Conservation (phyloP, 2,113 vertebrate species). For the Odocoileus hemionus region DNA sequence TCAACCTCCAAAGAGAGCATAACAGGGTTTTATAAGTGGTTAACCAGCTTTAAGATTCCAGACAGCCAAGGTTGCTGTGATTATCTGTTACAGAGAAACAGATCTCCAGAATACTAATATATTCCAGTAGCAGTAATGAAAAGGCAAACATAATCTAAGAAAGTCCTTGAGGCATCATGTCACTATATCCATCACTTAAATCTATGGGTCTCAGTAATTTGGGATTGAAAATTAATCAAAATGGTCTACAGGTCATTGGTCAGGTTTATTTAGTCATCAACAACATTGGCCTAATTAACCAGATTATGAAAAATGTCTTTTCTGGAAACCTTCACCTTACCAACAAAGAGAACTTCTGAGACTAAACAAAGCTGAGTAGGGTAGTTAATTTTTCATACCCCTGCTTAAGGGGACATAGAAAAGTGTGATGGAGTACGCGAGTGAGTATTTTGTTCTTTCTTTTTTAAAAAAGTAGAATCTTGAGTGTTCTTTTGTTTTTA, state of each 20-base stretch:
- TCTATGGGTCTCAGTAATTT: slow-evolving; percentile 31
- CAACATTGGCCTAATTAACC: slow-evolving; percentile 60
- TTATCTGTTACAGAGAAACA: slow-evolving; percentile 56
- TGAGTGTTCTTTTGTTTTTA: not conserved
- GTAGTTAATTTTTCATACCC: not conserved
- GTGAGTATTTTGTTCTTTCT: not conserved
- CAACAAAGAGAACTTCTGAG: slow-evolving; percentile 46
- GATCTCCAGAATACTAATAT: not conserved
- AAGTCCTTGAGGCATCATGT: slow-evolving; percentile 44
- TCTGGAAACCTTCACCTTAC: slow-evolving; percentile 60
- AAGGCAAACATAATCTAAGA: slow-evolving; percentile 40
- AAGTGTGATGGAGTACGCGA: not conserved
- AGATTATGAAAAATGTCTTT: slow-evolving; percentile 65
- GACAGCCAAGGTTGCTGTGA: slow-evolving; percentile 43
- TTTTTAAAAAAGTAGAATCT: not conserved
- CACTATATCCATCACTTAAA: slow-evolving; percentile 56
- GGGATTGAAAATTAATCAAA: slow-evolving; percentile 65
- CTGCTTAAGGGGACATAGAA: not conserved
- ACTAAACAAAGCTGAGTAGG: slow-evolving; percentile 72
- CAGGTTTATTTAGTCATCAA: slow-evolving; percentile 63
- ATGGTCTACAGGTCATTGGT: slow-evolving; percentile 56
- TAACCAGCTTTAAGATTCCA: slow-evolving; percentile 32
- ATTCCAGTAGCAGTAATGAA: not conserved
- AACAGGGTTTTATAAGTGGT: slow-evolving; percentile 6
- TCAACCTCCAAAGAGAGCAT: not conserved